These are phyloP conservation scores for Sparus aurata DNA, from an alignment of 2,797 vertebrate genomes.

Conservation along the genomic window DNA sequence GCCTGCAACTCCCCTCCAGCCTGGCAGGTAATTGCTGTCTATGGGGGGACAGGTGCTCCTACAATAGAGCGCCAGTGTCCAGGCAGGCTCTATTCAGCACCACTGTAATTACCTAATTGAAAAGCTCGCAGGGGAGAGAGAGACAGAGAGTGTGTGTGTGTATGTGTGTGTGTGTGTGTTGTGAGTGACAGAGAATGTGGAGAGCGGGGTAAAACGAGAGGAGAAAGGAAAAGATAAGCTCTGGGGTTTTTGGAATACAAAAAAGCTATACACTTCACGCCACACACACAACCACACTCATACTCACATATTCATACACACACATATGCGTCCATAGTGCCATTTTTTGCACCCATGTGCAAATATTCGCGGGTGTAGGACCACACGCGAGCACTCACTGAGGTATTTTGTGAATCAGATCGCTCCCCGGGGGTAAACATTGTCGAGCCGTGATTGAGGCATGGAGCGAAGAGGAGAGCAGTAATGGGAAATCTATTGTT, in stretches of 20 bases:
- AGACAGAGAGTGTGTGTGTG: constrained; percentile 5
- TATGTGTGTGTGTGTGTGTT: constrained; percentile 16
- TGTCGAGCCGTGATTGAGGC: constrained; percentile 55
- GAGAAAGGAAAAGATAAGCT: constrained; percentile 62
- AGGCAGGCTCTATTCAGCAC: constrained; percentile 79
- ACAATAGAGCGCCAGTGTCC: constrained; percentile 81
- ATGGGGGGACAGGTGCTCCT: constrained; percentile 81
- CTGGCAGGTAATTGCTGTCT: constrained; percentile 85
- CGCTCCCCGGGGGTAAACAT: constrained; percentile 64
- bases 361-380: constrained; percentile 5
- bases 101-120: constrained; percentile 87
- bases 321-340: neutral
- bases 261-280: constrained; percentile 31
- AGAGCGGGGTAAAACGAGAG: constrained; percentile 28
- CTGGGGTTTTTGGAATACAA: constrained; percentile 48
- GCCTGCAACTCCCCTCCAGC: constrained; percentile 73
- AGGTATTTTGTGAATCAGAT: constrained; percentile 55
- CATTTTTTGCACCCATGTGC: constrained; percentile 32
- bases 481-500: constrained; percentile 81
- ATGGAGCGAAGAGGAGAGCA: constrained; percentile 48
- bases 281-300: neutral
- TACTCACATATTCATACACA: neutral
- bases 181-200: constrained; percentile 18
- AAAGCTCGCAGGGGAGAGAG: constrained; percentile 74
- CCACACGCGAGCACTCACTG: neutral